Conservation (phyloP, 2,113 vertebrate species). For the Seriola rivoliana region DNA sequence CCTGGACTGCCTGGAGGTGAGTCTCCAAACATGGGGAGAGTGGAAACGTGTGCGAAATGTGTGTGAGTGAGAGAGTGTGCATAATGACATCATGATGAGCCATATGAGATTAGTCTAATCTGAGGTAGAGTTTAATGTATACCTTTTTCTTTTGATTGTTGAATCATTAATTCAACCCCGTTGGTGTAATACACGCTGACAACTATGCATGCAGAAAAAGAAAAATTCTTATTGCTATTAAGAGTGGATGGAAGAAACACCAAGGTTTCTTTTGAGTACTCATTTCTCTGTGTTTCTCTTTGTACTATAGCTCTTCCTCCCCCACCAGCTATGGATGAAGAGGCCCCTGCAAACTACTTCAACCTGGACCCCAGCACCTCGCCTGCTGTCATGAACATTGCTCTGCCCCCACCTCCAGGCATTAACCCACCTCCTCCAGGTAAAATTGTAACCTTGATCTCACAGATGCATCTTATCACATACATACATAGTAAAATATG, state of each 20-base stretch:
- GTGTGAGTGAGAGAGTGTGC: neutral
- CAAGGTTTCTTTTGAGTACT: neutral
- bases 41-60: neutral
- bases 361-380: slow-evolving; percentile 91
- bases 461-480: neutral
- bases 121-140: neutral
- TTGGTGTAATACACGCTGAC: neutral
- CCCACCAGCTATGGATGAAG: slow-evolving; percentile 92
- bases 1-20: slow-evolving; percentile 94
- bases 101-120: neutral
- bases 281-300: slow-evolving; percentile 3
- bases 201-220: neutral
- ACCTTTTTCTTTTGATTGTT: neutral
- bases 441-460: slow-evolving; percentile 63
- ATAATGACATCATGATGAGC: neutral
- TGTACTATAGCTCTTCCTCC: slow-evolving; percentile 89
- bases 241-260: neutral
- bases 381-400: slow-evolving; percentile 92
- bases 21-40: slow-evolving; percentile 17
- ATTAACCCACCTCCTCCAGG: slow-evolving; percentile 93
- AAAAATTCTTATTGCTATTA: neutral
- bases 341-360: slow-evolving; percentile 94
- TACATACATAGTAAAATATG: neutral
- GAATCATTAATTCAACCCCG: neutral
- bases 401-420: slow-evolving; percentile 92